phyloP scores from a whole-genome alignment of 2,888 invertebrate genomes.

The Drosophila siamana region DNA sequence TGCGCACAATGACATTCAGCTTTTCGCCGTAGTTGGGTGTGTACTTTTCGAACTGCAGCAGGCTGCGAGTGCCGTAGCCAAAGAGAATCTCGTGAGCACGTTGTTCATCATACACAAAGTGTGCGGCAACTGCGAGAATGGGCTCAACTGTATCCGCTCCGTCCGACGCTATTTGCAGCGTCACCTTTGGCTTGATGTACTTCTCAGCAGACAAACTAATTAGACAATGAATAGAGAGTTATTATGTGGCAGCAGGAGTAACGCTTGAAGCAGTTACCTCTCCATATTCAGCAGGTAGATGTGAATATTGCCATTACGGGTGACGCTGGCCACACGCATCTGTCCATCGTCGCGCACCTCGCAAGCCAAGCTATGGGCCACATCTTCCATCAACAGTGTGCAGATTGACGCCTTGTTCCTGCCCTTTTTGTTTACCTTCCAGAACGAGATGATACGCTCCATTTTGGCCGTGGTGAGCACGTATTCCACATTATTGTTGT shows the following conservation, averaged over 20 bases:
- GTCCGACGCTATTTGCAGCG: slow-evolving; percentile 88
- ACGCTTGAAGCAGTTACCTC: slow-evolving; percentile 84
- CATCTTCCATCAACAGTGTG: slow-evolving; percentile 90
- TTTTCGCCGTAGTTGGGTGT: slow-evolving; percentile 87
- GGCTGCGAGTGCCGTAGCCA: slow-evolving; percentile 87
- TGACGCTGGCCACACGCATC: slow-evolving; percentile 86
- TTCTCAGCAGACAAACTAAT: slow-evolving; percentile 85
- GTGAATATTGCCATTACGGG: slow-evolving; percentile 92
- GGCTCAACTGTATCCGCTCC: slow-evolving; percentile 86
- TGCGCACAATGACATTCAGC: slow-evolving; percentile 85
- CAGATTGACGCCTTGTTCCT: slow-evolving; percentile 86
- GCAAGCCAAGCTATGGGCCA: slow-evolving; percentile 87
- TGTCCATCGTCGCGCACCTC: slow-evolving; percentile 86
- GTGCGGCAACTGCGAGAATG: slow-evolving; percentile 87
- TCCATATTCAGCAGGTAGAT: slow-evolving; percentile 92
- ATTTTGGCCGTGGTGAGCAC: slow-evolving; percentile 83
- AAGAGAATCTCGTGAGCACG: slow-evolving; percentile 86
- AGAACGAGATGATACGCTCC: slow-evolving; percentile 84
- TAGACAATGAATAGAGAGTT: not conserved
- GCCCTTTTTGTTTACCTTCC: slow-evolving; percentile 84
- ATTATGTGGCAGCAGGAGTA: not conserved
- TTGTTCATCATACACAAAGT: slow-evolving; percentile 77
- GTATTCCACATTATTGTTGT: slow-evolving; percentile 73
- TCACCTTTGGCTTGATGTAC: slow-evolving; percentile 88
- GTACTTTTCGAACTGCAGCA: slow-evolving; percentile 88